Base-by-base conservation (phyloP, 2,888 invertebrate species). In the Zele albiditarsus region DNA sequence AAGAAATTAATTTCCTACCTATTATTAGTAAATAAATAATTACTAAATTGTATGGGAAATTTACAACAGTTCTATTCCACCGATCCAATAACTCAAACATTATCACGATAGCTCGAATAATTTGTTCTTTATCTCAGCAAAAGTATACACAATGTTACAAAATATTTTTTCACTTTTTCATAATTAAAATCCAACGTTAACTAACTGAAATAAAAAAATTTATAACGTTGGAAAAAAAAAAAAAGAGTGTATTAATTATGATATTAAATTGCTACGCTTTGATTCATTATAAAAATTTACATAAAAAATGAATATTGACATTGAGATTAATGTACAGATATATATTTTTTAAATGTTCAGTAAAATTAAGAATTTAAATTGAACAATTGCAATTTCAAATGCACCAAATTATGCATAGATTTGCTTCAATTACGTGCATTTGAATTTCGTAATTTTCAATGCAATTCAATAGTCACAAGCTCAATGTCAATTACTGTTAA, bases 401-500 rank as follows among this genome's bases (percentile, higher is more conserved):
- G 46, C 46, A 16, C 8, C 2, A 46, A 46, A 46, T 46, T 3
- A 46, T 42, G 3, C 3, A 12, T 14, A 14, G 42, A 42, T 42
- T 42, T n/a, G 46, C 2, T 46, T 5, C 6, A 46, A n/a, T 46
- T 46, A 4, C 4, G 38, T 38, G 4, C 38, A 53, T 23, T 20
- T 20, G 5, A 53, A 53, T 53, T 53, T 10, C 8, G 23, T 53
- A 20, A 53, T 53, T 53, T 20, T 23, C 53, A 53, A 53, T 23
- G 2, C 53, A 20, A 53, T 6, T 53, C 20, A 53, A 20, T 20
- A n/a, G 53, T 20, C 33, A 8, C 10, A 63, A 33, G 63, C 33
- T 63, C 31, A 33, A 23, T 33, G 33, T 63, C 20, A 63, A 63
- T 63, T 63, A 33, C 20, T 63, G 12, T n/a, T 20, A 33, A 63